phyloP scores from a whole-genome alignment of 2,888 invertebrate species.

The Tortricodes alternella region DNA sequence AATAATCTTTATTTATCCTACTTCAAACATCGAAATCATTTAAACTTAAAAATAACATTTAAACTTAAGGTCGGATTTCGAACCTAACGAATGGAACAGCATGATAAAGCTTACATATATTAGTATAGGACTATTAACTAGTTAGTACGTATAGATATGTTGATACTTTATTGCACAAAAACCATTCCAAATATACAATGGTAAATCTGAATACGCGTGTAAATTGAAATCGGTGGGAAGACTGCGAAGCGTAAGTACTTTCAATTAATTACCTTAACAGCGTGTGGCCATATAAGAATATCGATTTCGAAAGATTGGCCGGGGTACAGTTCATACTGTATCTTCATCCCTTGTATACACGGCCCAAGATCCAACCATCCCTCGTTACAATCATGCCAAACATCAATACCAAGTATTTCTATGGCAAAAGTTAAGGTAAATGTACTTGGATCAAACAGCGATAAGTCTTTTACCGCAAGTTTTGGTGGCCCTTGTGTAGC shows the following conservation, averaged over 20 bases:
- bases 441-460: slow-evolving; percentile 37
- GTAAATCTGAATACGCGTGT: neutral
- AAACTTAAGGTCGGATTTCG: no score
- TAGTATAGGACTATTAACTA: no score
- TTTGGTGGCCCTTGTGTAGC: neutral
- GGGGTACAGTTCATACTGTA: slow-evolving; percentile 63
- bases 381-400: slow-evolving; percentile 61
- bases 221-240: neutral
- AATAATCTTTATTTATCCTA: no score
- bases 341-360: slow-evolving; percentile 53
- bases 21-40: no score
- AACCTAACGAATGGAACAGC: no score
- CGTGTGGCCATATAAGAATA: slow-evolving; percentile 67
- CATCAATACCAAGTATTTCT: slow-evolving; percentile 62
- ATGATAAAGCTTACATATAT: no score
- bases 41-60: no score
- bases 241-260: no score
- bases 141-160: no score
- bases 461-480: neutral
- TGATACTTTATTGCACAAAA: no score
- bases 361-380: slow-evolving; percentile 60
- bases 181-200: no score
- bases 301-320: slow-evolving; percentile 62
- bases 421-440: slow-evolving; percentile 68
- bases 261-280: slow-evolving; percentile 55